These are phyloP conservation scores for Eupithecia vulgata DNA, from an alignment of 2,888 invertebrate species.

Conservation along the genomic window DNA sequence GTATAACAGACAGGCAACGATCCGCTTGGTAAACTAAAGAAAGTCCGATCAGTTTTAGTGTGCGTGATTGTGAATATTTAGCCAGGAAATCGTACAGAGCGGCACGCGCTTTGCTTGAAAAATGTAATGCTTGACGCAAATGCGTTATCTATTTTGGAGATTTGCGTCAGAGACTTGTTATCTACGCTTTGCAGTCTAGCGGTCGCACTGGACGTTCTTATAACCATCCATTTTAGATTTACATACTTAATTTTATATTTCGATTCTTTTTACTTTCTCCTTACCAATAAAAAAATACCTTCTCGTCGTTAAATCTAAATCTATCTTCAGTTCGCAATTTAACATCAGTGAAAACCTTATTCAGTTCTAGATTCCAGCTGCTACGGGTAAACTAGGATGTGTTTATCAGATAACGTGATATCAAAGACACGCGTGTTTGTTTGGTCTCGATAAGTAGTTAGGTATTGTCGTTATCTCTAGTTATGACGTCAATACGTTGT, in stretches of 20 bases:
- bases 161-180: constrained; percentile 79
- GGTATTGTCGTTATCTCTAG: constrained; percentile 55
- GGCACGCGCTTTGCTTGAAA: constrained; percentile 77
- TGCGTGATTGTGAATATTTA: constrained; percentile 69
- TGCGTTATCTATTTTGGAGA: constrained; percentile 83
- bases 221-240: constrained; percentile 5
- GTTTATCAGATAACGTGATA: constrained; percentile 63
- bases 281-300: background rate
- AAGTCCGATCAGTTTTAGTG: constrained; percentile 60
- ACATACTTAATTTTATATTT: constrained; percentile 51
- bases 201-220: constrained; percentile 62
- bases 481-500: constrained; percentile 68
- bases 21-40: constrained; percentile 63
- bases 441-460: constrained; percentile 60
- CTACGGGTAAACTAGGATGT: constrained; percentile 48
- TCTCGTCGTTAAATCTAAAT: background rate
- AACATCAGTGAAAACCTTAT: background rate
- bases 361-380: constrained; percentile 28
- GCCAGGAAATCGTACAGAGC: constrained; percentile 71
- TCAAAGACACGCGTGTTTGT: constrained; percentile 63
- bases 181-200: constrained; percentile 76
- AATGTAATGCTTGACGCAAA: constrained; percentile 82
- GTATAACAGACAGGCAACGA: constrained; percentile 48
- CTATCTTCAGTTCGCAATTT: background rate
- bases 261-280: background rate